Conservation (phyloP, 2,113 vertebrate genomes). For the Nestor notabilis region DNA sequence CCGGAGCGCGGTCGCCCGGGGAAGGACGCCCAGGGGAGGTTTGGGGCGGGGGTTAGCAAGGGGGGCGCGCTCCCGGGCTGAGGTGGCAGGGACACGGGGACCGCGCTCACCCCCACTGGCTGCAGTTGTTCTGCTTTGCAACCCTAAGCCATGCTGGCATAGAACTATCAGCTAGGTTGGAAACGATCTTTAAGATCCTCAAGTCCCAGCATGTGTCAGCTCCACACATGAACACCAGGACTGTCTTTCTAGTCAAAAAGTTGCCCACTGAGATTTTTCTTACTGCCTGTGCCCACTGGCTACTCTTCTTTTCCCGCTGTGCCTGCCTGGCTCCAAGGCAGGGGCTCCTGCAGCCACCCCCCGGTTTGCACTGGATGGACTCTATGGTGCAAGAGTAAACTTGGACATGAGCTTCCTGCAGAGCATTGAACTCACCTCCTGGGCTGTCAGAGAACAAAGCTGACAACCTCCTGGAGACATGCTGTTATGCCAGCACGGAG, state of each 20-base stretch:
- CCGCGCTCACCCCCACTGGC: accelerated
- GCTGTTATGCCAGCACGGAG: not conserved
- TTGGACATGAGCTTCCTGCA: not conserved
- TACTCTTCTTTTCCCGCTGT: not conserved
- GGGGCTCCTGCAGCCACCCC: not conserved
- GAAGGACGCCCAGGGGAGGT: not conserved
- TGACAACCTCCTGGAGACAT: not conserved
- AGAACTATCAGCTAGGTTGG: not conserved
- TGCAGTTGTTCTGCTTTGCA: accelerated
- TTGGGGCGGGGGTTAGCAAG: not conserved
- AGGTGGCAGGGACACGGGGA: not conserved
- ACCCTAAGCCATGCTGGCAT: accelerated
- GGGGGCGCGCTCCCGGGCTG: not conserved
- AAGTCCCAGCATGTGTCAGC: not conserved
- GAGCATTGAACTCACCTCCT: not conserved
- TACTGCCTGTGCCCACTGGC: not conserved
- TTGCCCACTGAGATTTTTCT: not conserved
- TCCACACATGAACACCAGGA: not conserved
- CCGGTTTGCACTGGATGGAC: accelerated
- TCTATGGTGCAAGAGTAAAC: not conserved
- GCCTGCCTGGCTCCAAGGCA: accelerated
- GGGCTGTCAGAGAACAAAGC: not conserved
- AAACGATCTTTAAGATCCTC: not conserved
- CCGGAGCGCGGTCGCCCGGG: not conserved
- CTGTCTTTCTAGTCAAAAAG: not conserved